phyloP scores from a whole-genome alignment of 2,797 vertebrate species.

The Serranus cabrilla region DNA sequence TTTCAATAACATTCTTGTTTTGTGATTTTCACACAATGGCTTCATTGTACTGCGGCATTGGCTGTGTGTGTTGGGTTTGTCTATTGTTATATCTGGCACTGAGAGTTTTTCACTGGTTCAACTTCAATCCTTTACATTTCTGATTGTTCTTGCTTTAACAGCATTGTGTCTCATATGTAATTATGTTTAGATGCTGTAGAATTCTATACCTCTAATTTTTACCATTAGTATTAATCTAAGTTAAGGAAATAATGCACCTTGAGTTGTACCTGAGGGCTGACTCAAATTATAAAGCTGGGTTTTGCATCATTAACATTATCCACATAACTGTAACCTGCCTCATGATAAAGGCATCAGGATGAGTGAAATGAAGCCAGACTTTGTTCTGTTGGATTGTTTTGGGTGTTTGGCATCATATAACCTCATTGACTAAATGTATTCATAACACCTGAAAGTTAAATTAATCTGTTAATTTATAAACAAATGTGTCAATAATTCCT shows the following conservation, averaged over 20 bases:
- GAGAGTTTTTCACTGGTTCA: too few relatives aligned
- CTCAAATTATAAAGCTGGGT: not conserved
- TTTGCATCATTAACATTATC: not conserved
- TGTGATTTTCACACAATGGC: conserved; percentile 19
- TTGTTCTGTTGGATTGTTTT: not conserved
- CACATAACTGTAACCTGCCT: not conserved
- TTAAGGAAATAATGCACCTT: too few relatives aligned
- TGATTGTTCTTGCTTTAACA: not conserved
- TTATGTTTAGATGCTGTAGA: not conserved
- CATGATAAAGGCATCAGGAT: not conserved
- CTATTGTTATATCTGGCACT: conserved; percentile 15
- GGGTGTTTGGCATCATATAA: not conserved
- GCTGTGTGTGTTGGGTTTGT: conserved; percentile 23
- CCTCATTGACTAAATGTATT: not conserved
- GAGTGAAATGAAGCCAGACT: not conserved
- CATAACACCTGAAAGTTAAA: not conserved
- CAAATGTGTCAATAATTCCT: not conserved
- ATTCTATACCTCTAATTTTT: not conserved
- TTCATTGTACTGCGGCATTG: conserved; percentile 21
- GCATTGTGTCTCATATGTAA: not conserved
- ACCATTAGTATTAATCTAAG: conserved; percentile 1
- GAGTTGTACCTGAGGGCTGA: not conserved
- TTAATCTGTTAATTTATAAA: not conserved
- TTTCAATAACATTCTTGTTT: not conserved
- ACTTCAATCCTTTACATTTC: not conserved